Conservation (phyloP, 2,797 vertebrate species). For the Tenualosa thibaudeaui region DNA sequence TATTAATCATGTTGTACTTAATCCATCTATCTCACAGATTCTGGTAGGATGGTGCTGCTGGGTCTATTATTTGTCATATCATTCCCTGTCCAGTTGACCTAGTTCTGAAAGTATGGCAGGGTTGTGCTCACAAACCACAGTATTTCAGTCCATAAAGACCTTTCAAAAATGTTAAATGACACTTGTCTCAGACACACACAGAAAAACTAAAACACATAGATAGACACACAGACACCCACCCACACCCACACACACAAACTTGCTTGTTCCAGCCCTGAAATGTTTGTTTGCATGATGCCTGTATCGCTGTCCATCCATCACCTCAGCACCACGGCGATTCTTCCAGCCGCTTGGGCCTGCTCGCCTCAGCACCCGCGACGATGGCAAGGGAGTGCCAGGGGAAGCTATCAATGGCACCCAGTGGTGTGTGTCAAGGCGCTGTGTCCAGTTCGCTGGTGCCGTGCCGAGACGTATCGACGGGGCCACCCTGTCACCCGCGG, state of each 20-base stretch:
- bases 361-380: not conserved
- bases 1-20: not conserved
- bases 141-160: constrained; percentile 15
- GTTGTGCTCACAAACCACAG: not conserved
- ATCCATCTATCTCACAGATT: not conserved
- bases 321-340: not conserved
- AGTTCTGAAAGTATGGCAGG: not conserved
- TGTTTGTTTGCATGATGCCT: constrained; percentile 12
- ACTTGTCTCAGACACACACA: not conserved
- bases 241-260: not conserved
- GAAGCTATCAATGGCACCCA: constrained; percentile 16
- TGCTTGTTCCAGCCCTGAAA: not conserved
- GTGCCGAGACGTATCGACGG: not conserved
- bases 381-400: constrained; percentile 1
- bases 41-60: not conserved
- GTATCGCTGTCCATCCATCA: not conserved
- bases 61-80: not conserved
- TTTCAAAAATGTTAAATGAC: constrained; percentile 14
- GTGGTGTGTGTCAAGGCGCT: constrained; percentile 14
- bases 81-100: not conserved
- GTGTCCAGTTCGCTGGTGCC: not conserved
- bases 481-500: not conserved
- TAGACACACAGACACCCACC: not conserved
- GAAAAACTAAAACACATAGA: not conserved
- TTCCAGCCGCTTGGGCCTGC: not conserved